Base-by-base conservation (phyloP, 2,113 vertebrate species). In the Crotalus viridis region DNA sequence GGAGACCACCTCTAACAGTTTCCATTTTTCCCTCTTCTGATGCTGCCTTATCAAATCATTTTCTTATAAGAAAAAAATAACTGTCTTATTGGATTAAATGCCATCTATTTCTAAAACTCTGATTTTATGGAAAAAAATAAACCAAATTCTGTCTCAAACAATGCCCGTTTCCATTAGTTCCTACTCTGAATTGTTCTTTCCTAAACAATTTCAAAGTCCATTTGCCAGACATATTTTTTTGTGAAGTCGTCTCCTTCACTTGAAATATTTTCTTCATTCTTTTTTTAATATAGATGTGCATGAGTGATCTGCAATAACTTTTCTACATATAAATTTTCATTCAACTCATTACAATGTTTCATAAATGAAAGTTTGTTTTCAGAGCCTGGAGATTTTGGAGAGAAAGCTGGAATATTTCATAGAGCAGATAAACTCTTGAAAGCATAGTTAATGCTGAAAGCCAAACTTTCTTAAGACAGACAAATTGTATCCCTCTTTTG, bases 401-500 rank as follows among this genome's bases (percentile, higher is more conserved):
- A 21, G 69, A 81, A 88, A 92, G 39, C 87, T 88, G 1, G 1
- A 89, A 92, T 88, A 46, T 51, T 93, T 33, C 91, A 81, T 94
- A 56, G 39, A 21, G 86, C 93, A 89, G 87, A 95, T 93, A 10
- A 28, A 6, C 12, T 92, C 13, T 90, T 64, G 91, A 94, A 94
- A 57, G 26, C 57, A 85, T 46, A 90, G 94, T 89, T 92, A 89
- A 89, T 89, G 54, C 52, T 89, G 28, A 92, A 89, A 92, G 88
- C 54, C 56, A 95, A 94, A 55, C 55, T 93, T 94, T 88, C 64
- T 92, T 43, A 88, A 92, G 90, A 92, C 28, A 92, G 46, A 74
- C 54, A 93, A 88, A 90, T 92, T 91, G 17, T 0, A 0, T 15
- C 89, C 93, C 59, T 94, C 90, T 92, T 93, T 89, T 52, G 55